Evolutionary conservation across 2,113 vertebrate species (phyloP), one percentile per base, ranked within the genome.

Genomic region (Galbula dea): DNA sequence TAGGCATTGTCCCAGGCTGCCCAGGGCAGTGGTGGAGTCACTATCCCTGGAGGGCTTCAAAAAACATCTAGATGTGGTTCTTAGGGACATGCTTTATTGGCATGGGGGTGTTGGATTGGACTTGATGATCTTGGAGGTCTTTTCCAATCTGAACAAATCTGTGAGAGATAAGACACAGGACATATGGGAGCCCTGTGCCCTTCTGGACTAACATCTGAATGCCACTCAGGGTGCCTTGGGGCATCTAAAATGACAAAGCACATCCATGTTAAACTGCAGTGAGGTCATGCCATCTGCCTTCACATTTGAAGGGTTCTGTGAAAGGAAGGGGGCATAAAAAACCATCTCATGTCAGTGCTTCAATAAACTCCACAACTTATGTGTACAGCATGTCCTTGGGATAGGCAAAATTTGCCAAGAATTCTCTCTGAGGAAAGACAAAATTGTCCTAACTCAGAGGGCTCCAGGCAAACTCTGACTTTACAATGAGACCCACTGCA

Each of bases 341-440:
- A 27, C 22, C 7, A 39, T 11, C 36, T 81, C 16, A n/a, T 55
- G 41, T 32, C 29, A 58, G 11, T 80, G 37, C 37, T 85, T 87
- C 82, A 81, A 88, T 59, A 23, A 39, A 51, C 26, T 58, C 46
- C 32, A 48, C 34, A 86, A 46, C 11, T 94, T 90, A 49, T 63
- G 46, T 39, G 29, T 77, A 39, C 83, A 91, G 21, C 74, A 71
- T 77, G 51, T 83, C 8, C 15, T 88, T 74, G 83, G 68, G 63
- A 55, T 21, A 80, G 22, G 7, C 12, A 87, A 7, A 0, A 2
- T 54, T 93, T 87, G 54, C 62, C 71, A 77, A 83, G 54, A 85
- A 57, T 54, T 78, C 79, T 32, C 67, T 85, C 82, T 85, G 54
- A 87, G 75, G 73, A 95, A 88, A 80, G 34, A 83, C 82, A 89